Evolutionary conservation across 2,888 invertebrate species (phyloP).

Genomic region (Macaria liturata): DNA sequence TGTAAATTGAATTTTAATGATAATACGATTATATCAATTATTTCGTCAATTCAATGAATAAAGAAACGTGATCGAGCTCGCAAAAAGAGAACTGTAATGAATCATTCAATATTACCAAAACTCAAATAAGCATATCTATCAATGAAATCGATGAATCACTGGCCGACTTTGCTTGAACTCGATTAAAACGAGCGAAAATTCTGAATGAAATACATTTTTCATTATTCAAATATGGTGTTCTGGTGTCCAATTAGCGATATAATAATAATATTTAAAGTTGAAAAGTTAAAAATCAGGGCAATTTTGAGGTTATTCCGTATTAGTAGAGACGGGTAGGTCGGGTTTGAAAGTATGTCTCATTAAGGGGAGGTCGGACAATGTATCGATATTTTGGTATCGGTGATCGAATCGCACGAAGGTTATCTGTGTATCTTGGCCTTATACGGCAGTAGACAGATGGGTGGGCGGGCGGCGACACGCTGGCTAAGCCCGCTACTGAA

Average conservation of each 20-base stretch:
- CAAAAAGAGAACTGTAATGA: constrained; percentile 12
- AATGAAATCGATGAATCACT: constrained; percentile 35
- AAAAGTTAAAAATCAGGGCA: constrained; percentile 60
- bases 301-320: constrained; percentile 57
- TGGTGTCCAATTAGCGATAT: constrained; percentile 53
- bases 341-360: constrained; percentile 54
- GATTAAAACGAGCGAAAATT: constrained; percentile 28
- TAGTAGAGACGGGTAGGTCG: constrained; percentile 49
- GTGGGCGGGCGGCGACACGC: constrained; percentile 41
- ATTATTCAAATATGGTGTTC: constrained; percentile 34
- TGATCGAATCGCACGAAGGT: constrained; percentile 32
- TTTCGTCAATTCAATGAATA: constrained; percentile 7
- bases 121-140: constrained; percentile 32
- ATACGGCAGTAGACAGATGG: constrained; percentile 30
- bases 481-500: constrained; percentile 31
- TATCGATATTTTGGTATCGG: constrained; percentile 29
- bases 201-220: constrained; percentile 44
- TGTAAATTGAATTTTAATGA: neutral
- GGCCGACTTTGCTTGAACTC: constrained; percentile 26
- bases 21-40: constrained; percentile 1
- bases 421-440: constrained; percentile 30
- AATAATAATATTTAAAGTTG: constrained; percentile 38
- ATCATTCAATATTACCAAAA: constrained; percentile 27
- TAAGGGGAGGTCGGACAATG: constrained; percentile 59
- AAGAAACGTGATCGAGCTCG: neutral